phyloP scores from a whole-genome alignment of 53 echinoderm and acorn worm species.

The Zoroaster sp. region DNA sequence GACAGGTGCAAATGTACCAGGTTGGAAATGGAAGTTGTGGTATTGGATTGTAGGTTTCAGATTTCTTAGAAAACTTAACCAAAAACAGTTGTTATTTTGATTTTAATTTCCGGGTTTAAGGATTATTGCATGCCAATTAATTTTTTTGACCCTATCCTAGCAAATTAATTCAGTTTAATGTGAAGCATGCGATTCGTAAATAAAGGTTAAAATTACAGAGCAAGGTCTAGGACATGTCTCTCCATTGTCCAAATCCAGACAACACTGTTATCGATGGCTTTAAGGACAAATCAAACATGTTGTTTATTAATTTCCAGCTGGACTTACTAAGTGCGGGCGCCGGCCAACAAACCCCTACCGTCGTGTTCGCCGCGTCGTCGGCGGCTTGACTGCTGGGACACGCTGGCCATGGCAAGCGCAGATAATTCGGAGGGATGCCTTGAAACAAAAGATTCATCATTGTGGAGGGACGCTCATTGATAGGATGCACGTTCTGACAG shows the following conservation, averaged over 20 bases:
- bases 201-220: too few species aligned
- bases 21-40: neutral
- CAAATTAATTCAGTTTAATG: too few species aligned
- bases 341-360: slow-evolving; percentile 52
- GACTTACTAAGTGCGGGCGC: slow-evolving; percentile 40
- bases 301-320: neutral
- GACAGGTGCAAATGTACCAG: too few species aligned
- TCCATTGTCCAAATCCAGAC: too few species aligned
- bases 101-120: too few species aligned
- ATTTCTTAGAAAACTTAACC: neutral
- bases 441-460: slow-evolving; percentile 16
- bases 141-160: too few species aligned
- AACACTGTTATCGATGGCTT: too few species aligned
- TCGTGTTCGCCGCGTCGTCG: slow-evolving; percentile 65
- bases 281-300: too few species aligned
- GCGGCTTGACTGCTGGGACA: slow-evolving; percentile 57
- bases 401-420: slow-evolving; percentile 92
- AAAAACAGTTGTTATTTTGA: too few species aligned
- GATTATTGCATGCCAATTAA: too few species aligned
- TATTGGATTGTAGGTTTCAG: neutral
- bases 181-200: too few species aligned
- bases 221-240: too few species aligned
- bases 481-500: slow-evolving; percentile 76
- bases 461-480: slow-evolving; percentile 90
- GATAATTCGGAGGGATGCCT: slow-evolving; percentile 41